Evolutionary conservation across 2,797 vertebrate species (phyloP), one percentile per base, ranked within the genome.

Genomic region (Phylloscopus collybita): DNA sequence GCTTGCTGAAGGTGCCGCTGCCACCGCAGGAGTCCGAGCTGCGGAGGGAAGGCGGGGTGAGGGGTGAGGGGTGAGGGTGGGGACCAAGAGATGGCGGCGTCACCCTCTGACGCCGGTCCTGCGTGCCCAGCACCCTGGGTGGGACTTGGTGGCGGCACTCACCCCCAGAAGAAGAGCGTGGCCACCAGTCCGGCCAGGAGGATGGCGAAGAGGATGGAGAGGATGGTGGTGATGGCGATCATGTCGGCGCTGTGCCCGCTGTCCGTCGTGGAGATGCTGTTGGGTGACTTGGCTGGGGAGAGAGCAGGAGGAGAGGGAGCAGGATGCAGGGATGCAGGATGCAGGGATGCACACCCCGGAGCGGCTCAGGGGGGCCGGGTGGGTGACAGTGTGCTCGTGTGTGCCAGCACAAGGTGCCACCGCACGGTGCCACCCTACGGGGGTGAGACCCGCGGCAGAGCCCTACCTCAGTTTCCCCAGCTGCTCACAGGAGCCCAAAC

Each of bases 161-260:
- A 98, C 97, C 95, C 70, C 16, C 60, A 84, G 45, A 88, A 82
- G 74, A 94, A 4, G 69, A 97, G 32, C 50, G 36, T 11, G 34
- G 92, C 76, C 47, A 94, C 14, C 51, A 97, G 73, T 4, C 36
- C 47, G 4, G 90, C 96, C 80, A 98, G 65, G 15, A 97, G 80
- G 27, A 95, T 1, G 42, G 95, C 83, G 1, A 90, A 60, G 54
- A 98, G 96, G 85, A 97, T 86, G 72, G 97, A 87, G 53, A 97
- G 96, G 75, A 97, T 88, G 67, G 92, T 8, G 57, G 96, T 66
- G 79, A 97, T 88, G 59, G 71, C 62, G 13, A 96, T 96, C 92
- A 96, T 97, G 51, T 51, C 49, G 0, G 53, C 57, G 10, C 93
- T 92, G 64, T 21, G 94, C 25, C 32, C 1, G 1, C 23, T 4